Evolutionary conservation across 2,113 vertebrate genomes (phyloP), one percentile per base, ranked within the genome.

Genomic region (Leiothrix lutea): DNA sequence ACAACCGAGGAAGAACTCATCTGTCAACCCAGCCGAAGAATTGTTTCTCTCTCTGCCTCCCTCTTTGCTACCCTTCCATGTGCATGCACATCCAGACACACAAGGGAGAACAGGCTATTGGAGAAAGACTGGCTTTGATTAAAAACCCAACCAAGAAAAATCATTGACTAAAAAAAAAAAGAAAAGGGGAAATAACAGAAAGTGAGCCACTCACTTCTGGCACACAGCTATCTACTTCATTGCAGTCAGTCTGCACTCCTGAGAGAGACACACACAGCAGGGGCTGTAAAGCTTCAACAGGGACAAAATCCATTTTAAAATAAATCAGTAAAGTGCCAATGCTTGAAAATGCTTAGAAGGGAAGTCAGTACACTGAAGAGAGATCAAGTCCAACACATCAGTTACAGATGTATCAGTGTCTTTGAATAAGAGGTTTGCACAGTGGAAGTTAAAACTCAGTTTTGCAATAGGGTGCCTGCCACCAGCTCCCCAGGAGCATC

Each of bases 1-100:
- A 94, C 84, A 97, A 96, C 90, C 85, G 91, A 92, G 89, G 75
- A 78, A 87, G 94, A 97, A 98, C 95, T 95, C 83, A 24, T 95
- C 93, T 82, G 91, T 88, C 83, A 88, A 94, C 80, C 92, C 36
- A 95, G 90, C 91, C 75, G 71, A 80, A 85, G 78, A 81, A 69
- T 54, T 1, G 86, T 85, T 73, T 65, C 65, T 19, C 42, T 31
- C 57, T 85, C 64, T 69, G 74, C 57, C 42, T 72, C 47, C 40
- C 48, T 35, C 62, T 85, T 65, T 72, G 61, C 47, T 53, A 79
- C 44, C 31, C 50, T 69, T 48, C 29, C 12, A 17, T 69, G 8
- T 60, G n/a, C 60, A n/a, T 1, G 4, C 70, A 36, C 13, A 61
- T 25, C 42, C 21, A 36, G 62, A 56, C 25, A 14, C 13, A 23